Percentiles rank a stretch among this genome's conserved stretches.
phyloP scores from a whole-genome alignment of 1,140 invertebrate genomes.

The Cecropterus lyciades region DNA sequence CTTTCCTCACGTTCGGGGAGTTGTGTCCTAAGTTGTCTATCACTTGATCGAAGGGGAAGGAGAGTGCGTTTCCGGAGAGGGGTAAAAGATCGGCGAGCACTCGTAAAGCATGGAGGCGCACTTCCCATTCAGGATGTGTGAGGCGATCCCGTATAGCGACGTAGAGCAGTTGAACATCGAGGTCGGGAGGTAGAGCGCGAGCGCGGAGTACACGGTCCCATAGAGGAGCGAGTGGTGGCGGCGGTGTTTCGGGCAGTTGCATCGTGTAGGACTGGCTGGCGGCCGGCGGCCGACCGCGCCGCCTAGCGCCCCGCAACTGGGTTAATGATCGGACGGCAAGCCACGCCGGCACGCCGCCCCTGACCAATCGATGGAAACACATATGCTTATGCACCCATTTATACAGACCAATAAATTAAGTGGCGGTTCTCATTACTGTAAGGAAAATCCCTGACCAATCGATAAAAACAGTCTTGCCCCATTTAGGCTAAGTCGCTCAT shows the following conservation, averaged over 20 bases:
- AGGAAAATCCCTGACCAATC: background rate
- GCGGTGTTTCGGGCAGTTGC: constrained; percentile 77
- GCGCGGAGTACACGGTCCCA: constrained; percentile 90
- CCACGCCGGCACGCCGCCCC: constrained; percentile 58
- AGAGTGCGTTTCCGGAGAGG: constrained; percentile 86
- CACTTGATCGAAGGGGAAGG: constrained; percentile 87
- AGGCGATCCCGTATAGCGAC: constrained; percentile 88
- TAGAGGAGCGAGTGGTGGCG: constrained; percentile 87
- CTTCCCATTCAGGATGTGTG: constrained; percentile 92
- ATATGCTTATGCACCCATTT: constrained; percentile 38
- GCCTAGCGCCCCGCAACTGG: constrained; percentile 75
- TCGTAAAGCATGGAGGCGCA: constrained; percentile 90
- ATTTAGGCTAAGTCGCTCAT: no score
- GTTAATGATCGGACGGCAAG: constrained; percentile 81
- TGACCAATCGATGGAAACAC: constrained; percentile 76
- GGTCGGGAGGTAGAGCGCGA: constrained; percentile 85
- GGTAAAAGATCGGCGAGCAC: constrained; percentile 90
- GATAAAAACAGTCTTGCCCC: no score
- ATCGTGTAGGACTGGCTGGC: constrained; percentile 64
- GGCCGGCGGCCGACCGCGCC: constrained; percentile 65
- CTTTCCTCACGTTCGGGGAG: constrained; percentile 90
- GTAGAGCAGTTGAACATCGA: constrained; percentile 87
- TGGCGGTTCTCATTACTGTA: background rate
- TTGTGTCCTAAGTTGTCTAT: constrained; percentile 90
- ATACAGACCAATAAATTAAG: constrained; percentile 2